Conservation (phyloP, 2,113 vertebrate genomes). For the Gnathonemus longibarbis region DNA sequence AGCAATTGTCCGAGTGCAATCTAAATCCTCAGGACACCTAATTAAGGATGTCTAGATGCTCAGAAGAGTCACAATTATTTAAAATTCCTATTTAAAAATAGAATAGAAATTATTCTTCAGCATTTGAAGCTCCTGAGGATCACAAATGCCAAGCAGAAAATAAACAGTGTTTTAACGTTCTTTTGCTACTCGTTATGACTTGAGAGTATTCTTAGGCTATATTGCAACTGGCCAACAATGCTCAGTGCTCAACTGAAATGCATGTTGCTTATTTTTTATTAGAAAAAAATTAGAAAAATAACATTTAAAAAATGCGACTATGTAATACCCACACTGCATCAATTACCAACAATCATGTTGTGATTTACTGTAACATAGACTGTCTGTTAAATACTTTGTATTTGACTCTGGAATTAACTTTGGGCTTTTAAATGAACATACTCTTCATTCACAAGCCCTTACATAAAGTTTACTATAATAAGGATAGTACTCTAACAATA, state of each 20-base stretch:
- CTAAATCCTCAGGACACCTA: not conserved
- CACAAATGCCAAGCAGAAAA: not conserved
- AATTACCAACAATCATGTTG: not conserved
- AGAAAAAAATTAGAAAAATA: not conserved
- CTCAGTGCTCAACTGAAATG: not conserved
- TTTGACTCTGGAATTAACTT: not conserved
- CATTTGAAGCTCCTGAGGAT: not conserved
- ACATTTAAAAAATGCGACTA: not conserved
- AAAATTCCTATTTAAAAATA: not conserved
- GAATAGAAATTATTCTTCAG: not conserved
- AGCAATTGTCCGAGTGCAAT: not conserved
- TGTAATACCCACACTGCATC: not conserved
- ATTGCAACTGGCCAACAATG: not conserved
- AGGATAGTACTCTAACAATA: not conserved
- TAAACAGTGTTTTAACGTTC: not conserved
- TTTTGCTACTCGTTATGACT: not conserved
- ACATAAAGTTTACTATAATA: not conserved
- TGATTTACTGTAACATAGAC: not conserved
- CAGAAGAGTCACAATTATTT: not conserved
- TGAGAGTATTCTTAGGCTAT: not conserved
- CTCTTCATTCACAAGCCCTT: not conserved
- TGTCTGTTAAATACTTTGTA: not conserved
- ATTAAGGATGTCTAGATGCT: conserved; percentile 6
- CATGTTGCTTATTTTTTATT: not conserved
- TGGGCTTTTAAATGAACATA: not conserved